Percentiles rank a stretch among this genome's conserved stretches.
phyloP scores from a whole-genome alignment of 2,888 invertebrate genomes.

The Pseudococcus viburni region DNA sequence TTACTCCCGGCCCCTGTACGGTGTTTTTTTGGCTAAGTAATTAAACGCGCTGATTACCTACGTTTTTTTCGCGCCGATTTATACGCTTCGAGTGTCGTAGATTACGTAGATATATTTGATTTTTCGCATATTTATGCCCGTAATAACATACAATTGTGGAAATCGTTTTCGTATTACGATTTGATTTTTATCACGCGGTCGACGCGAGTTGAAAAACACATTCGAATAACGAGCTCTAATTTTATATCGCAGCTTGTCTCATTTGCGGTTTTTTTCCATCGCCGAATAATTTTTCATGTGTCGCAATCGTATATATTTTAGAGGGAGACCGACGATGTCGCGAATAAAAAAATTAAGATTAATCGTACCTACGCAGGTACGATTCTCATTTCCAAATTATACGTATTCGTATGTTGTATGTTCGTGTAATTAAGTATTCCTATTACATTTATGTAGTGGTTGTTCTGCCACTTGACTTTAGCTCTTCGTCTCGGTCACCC shows the following conservation, averaged over 20 bases:
- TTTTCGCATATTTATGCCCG: not conserved
- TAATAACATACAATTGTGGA: too few relatives aligned
- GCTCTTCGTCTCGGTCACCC: not conserved
- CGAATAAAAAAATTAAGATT: not conserved
- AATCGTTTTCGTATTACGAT: too few relatives aligned
- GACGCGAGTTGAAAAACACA: too few relatives aligned
- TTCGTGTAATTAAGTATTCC: not conserved
- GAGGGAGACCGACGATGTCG: not conserved
- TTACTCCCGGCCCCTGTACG: not conserved
- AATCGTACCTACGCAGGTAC: not conserved
- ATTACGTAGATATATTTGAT: not conserved
- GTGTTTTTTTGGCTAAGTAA: not conserved
- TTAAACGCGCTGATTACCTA: constrained; percentile 15
- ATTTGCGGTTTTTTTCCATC: too few relatives aligned
- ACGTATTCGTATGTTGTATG: not conserved
- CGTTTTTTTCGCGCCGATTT: not conserved
- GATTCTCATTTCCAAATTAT: constrained; percentile 20
- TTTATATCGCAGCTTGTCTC: too few relatives aligned
- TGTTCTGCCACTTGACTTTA: constrained; percentile 14
- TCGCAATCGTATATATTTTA: not conserved
- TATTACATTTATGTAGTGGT: constrained; percentile 6
- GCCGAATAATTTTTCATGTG: too few relatives aligned
- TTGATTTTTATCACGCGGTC: too few relatives aligned
- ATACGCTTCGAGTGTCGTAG: not conserved
- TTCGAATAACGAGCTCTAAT: too few relatives aligned